phyloP scores from a whole-genome alignment of 2,888 invertebrate species.

The Parapristionchus giblindavisi region DNA sequence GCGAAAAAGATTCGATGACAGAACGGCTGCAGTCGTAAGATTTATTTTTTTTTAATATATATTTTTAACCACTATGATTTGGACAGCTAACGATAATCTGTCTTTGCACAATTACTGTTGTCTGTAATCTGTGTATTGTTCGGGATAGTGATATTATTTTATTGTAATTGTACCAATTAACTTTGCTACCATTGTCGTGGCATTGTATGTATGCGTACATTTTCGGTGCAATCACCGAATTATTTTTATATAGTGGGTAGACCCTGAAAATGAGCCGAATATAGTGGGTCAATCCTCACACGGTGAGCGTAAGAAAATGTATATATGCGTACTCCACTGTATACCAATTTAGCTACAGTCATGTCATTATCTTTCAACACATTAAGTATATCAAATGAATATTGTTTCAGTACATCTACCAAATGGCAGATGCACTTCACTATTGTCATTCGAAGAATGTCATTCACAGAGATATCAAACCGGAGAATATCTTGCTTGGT shows the following conservation, averaged over 20 bases:
- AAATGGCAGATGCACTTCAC: conserved; percentile 69
- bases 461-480: conserved; percentile 69
- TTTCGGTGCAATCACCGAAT: too few relatives aligned
- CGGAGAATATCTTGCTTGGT: conserved; percentile 68
- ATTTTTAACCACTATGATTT: too few relatives aligned
- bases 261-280: too few relatives aligned
- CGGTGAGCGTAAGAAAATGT: background rate
- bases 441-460: conserved; percentile 70
- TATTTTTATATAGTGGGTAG: too few relatives aligned
- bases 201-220: background rate
- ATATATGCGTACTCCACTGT: background rate
- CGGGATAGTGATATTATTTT: too few relatives aligned
- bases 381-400: background rate
- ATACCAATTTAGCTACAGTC: background rate
- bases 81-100: too few relatives aligned
- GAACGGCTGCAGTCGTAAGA: conserved; percentile 63
- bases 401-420: conserved; percentile 67
- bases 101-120: too few relatives aligned
- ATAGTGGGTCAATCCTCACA: too few relatives aligned
- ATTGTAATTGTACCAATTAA: too few relatives aligned
- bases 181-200: background rate
- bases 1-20: conserved; percentile 64
- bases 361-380: background rate
- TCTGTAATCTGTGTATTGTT: too few relatives aligned
- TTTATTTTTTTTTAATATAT: too few relatives aligned